Evolutionary conservation across 2,888 invertebrate species (phyloP).

Genomic region (Leucania comma): DNA sequence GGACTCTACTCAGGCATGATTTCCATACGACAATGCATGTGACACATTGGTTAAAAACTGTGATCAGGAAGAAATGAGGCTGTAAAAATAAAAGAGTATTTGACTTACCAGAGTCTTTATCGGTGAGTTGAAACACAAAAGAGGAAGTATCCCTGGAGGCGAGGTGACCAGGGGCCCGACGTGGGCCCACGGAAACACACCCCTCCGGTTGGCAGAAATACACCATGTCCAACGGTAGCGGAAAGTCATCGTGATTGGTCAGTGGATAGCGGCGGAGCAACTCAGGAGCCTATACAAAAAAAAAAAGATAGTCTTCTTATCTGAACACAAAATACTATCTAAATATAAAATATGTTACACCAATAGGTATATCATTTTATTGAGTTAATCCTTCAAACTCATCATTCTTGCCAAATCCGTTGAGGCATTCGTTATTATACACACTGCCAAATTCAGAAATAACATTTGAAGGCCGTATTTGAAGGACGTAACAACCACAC

Average conservation of each 20-base stretch:
- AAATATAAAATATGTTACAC: too few species aligned
- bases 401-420: slow-evolving; percentile 32
- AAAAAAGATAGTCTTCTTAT: neutral
- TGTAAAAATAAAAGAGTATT: neutral
- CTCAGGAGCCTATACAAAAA: slow-evolving; percentile 94
- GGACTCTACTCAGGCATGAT: neutral
- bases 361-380: slow-evolving; percentile 29
- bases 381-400: slow-evolving; percentile 5
- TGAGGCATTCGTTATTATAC: slow-evolving; percentile 18
- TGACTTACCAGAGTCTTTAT: slow-evolving; percentile 97
- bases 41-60: too few species aligned
- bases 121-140: slow-evolving; percentile 99
- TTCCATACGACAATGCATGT: neutral
- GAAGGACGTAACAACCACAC: neutral
- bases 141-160: slow-evolving; percentile 97
- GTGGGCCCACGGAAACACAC: slow-evolving; percentile 97
- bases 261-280: slow-evolving; percentile 98
- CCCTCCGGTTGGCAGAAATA: slow-evolving; percentile 99
- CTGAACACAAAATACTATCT: neutral
- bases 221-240: slow-evolving; percentile 99
- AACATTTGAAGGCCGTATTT: slow-evolving; percentile 25
- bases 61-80: neutral
- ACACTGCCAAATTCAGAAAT: slow-evolving; percentile 1
- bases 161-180: slow-evolving; percentile 90
- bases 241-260: slow-evolving; percentile 99